Evolutionary conservation across 1,140 invertebrate genomes (phyloP), one percentile per base, ranked within the genome.

Genomic region (Heliconius melpomene): DNA sequence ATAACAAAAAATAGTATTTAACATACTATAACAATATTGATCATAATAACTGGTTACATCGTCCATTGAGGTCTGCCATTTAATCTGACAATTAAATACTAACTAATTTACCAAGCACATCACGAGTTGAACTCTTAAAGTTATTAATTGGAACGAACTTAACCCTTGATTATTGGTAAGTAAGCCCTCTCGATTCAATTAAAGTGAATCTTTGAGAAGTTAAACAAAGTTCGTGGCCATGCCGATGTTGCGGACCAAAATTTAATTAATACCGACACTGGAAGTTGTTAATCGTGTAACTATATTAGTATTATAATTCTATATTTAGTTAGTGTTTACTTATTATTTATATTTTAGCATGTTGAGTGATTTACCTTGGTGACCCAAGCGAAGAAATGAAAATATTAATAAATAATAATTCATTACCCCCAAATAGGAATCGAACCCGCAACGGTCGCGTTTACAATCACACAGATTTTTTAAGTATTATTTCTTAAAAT

Each of bases 161-260:
- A 90, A 86, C 86, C 89, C 79, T 84, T 76, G 75, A 86, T 89
- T 87, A 90, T 89, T 86, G 86, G 86, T 86, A 90, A 90, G 88
- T 89, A 88, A 90, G 88, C 77, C 32, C 79, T 79, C 79, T 75
- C 86, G 85, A 92, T 90, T 89, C 85, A 86, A 92, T 91, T 91
- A 89, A 84, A 85, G 57, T 74, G 80, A 92, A 91, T 92, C 90
- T 89, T 90, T 76, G 60, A 75, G 75, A 40, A 81, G 75, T 81
- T 81, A 74, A 75, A 77, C 74, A 75, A 78, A 78, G 72, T 83
- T 85, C 40, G 66, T 23, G 29, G 72, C 57, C 72, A 73, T 26
- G 71, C 74, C 74, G 74, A 77, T 57, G 71, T 73, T 57, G 29
- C n/a, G 66, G 52, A 52, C 66, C 71, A 38, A 73, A 78, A 80